Percentiles rank a stretch among this genome's conserved stretches.
phyloP scores from a whole-genome alignment of 2,888 invertebrate genomes.

The Drosophila formosana region DNA sequence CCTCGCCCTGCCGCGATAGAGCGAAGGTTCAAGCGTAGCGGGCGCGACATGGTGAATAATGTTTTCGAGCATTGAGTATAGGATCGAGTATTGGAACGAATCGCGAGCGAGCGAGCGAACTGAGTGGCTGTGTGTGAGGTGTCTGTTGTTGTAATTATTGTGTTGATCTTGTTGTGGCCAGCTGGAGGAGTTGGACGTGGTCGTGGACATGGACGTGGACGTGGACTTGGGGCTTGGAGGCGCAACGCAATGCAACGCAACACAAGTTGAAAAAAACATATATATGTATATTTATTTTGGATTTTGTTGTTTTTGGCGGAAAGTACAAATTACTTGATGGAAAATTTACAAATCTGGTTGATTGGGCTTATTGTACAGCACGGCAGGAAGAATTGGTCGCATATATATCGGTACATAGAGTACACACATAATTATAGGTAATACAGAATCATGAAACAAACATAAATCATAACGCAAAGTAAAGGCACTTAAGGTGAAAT shows the following conservation, averaged over 20 bases:
- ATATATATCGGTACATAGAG: slow-evolving; percentile 30
- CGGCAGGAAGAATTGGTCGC: slow-evolving; percentile 29
- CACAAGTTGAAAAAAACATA: slow-evolving; percentile 46
- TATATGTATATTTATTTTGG: slow-evolving; percentile 3
- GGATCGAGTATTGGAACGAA: slow-evolving; percentile 15
- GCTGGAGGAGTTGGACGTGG: slow-evolving; percentile 30
- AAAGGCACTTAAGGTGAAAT: slow-evolving; percentile 59
- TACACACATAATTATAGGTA: slow-evolving; percentile 36
- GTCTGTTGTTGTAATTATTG: slow-evolving; percentile 17
- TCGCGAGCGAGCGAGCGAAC: slow-evolving; percentile 10
- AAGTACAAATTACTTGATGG: slow-evolving; percentile 39
- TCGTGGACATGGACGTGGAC: slow-evolving; percentile 30
- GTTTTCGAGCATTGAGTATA: slow-evolving; percentile 3
- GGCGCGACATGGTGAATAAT: slow-evolving; percentile 57
- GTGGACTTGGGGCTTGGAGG: slow-evolving; percentile 37
- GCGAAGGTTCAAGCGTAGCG: slow-evolving; percentile 66
- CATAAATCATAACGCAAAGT: slow-evolving; percentile 43
- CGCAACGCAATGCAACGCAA: slow-evolving; percentile 40
- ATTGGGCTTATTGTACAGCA: slow-evolving; percentile 65
- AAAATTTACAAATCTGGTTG: slow-evolving; percentile 57
- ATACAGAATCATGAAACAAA: slow-evolving; percentile 23
- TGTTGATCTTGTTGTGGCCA: slow-evolving; percentile 44
- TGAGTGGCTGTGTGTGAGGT: slow-evolving; percentile 30
- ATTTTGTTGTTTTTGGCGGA: slow-evolving; percentile 2
- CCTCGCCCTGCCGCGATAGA: slow-evolving; percentile 42